These are phyloP conservation scores for Pygmarrhopalites habei DNA, from an alignment of 1,140 invertebrate species.

Conservation along the genomic window DNA sequence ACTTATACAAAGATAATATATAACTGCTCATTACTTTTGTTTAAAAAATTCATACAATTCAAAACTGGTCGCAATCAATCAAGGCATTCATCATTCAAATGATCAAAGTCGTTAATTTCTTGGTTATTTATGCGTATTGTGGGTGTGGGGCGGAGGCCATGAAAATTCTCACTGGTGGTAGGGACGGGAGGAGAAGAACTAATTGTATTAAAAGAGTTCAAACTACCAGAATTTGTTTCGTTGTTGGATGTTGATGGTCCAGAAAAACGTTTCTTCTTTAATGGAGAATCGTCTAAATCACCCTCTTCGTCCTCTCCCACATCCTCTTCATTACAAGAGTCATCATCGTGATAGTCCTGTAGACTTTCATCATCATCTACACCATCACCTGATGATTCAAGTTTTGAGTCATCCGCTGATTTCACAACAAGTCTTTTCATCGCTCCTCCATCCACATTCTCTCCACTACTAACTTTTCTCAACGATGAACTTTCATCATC, in stretches of 20 bases:
- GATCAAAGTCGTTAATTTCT: not conserved
- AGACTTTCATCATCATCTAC: slow-evolving; percentile 1
- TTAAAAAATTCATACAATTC: no score
- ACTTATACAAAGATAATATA: no score
- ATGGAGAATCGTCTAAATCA: not conserved
- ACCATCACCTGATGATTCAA: not conserved
- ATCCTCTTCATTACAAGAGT: not conserved
- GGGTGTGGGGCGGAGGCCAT: not conserved
- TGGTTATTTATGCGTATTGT: slow-evolving; percentile 6
- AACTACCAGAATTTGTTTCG: no score
- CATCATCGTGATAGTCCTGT: slow-evolving; percentile 14
- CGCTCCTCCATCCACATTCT: no score
- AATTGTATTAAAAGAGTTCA: no score
- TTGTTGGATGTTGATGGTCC: not conserved
- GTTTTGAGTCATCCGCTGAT: no score
- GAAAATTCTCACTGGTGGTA: no score
- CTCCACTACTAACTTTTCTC: no score
- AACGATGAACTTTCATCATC: not conserved
- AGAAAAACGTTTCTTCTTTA: slow-evolving; percentile 10
- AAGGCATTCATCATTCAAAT: not conserved
- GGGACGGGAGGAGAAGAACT: no score
- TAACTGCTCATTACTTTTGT: no score
- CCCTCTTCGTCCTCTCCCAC: not conserved
- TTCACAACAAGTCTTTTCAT: no score
- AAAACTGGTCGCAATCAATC: not conserved